phyloP scores from a whole-genome alignment of 1,140 invertebrate genomes.

The Heliconius hewitsoni region DNA sequence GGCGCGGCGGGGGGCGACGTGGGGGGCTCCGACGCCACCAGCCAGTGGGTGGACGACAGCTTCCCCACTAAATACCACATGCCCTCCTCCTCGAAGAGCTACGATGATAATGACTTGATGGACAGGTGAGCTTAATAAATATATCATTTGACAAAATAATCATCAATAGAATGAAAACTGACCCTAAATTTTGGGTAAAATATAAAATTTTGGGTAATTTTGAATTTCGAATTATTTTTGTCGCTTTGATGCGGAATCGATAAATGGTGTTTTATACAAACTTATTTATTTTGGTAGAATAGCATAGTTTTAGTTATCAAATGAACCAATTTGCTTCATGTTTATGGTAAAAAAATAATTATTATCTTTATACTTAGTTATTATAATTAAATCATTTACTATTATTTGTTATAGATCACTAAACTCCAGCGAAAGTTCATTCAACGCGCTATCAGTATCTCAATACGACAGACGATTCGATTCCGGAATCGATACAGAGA shows the following conservation, averaged over 20 bases:
- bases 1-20: conserved; percentile 23
- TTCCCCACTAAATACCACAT: conserved; percentile 67
- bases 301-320: too few species aligned
- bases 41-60: conserved; percentile 79
- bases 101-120: conserved; percentile 68
- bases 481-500: conserved; percentile 56
- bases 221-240: too few species aligned
- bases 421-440: conserved; percentile 74
- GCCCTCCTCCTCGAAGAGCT: conserved; percentile 64
- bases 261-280: too few species aligned
- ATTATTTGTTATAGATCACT: conserved; percentile 50
- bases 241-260: too few species aligned
- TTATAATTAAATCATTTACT: not conserved
- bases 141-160: too few species aligned
- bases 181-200: too few species aligned
- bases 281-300: too few species aligned
- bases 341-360: not conserved
- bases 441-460: conserved; percentile 68
- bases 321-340: too few species aligned
- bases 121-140: conserved; percentile 43
- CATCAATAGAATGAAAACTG: too few species aligned
- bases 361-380: not conserved
- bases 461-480: conserved; percentile 70
- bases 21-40: conserved; percentile 71
- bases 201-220: too few species aligned